Evolutionary conservation across 1,140 invertebrate genomes (phyloP), one percentile per base, ranked within the genome.

Genomic region (Patella vulgata): DNA sequence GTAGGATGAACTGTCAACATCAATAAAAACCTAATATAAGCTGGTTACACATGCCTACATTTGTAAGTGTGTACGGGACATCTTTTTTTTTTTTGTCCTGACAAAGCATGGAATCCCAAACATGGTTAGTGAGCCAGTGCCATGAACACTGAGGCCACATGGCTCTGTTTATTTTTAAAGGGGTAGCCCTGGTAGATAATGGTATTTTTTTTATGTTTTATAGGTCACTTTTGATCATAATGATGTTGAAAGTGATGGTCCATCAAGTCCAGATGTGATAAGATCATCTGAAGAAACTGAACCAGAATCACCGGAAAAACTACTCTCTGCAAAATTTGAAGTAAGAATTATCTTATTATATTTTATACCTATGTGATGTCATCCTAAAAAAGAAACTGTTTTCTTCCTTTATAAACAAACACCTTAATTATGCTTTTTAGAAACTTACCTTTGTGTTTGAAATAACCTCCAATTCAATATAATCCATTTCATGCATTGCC

Each of bases 241-340:
- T n/a, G 46, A 48, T 25, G 46, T 28, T 17, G 21, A 17, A 12
- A 23, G 21, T 25, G 11, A 23, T n/a, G 42, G 8, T 19, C 12
- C n/a, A 44, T 6, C n/a, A 23, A 44, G 23, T n/a, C 42, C 42
- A 19, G n/a, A 44, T 23, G 1, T 23, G 42, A 1, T 28, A 48
- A 53, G n/a, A 31, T 59, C 14, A 46, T 58, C 40, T 31, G 51
- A 21, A 21, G 8, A 46, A 39, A 27, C 50, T 39, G 39, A 46
- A 36, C 54, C 68, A n/a, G n/a, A n/a, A n/a, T n/a, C n/a, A n/a
- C n/a, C n/a, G 25, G 60, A 63, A 30, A 60, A 66, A 46, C 55
- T 71, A 12, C 42, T 74, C 50, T 68, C 69, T 53, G 64, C 68
- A 42, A 63, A 59, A 54, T 74, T 62, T 65, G 72, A 74, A 52